A percentile compares a stretch with the other conserved stretches of the same genome.
Conservation (phyloP, 2,888 invertebrate genomes). For the Torymus auratus region DNA sequence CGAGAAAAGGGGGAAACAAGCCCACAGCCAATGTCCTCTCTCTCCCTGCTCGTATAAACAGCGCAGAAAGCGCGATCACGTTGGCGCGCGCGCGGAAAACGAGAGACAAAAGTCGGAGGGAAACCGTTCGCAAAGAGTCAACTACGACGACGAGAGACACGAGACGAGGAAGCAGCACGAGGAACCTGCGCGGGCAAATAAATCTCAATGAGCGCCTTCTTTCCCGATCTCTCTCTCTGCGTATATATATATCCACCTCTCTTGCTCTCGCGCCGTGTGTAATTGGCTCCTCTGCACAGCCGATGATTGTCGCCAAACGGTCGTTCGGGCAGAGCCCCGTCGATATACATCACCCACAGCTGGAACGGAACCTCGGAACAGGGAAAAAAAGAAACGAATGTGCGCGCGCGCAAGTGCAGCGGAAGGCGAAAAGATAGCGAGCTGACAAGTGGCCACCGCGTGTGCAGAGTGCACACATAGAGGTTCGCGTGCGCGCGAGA, state of each 20-base stretch:
- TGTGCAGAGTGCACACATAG: no score
- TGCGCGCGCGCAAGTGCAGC: conserved; percentile 17
- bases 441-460: background rate
- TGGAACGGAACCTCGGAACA: no score
- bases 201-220: conserved; percentile 65
- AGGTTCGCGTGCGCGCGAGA: no score
- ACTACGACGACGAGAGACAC: background rate
- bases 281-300: conserved; percentile 68
- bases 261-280: conserved; percentile 63
- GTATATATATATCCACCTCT: background rate
- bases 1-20: conserved; percentile 24
- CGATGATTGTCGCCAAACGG: conserved; percentile 72
- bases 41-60: no score
- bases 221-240: conserved; percentile 50
- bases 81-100: no score
- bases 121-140: background rate
- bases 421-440: conserved; percentile 8
- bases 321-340: conserved; percentile 37
- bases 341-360: conserved; percentile 69
- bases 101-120: background rate
- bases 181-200: conserved; percentile 62
- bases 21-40: conserved; percentile 13
- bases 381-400: conserved; percentile 38
- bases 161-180: background rate
- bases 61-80: no score